Evolutionary conservation across 1,140 invertebrate species (phyloP), one percentile per base, ranked within the genome.

Genomic region (Piezodorus guildinii): DNA sequence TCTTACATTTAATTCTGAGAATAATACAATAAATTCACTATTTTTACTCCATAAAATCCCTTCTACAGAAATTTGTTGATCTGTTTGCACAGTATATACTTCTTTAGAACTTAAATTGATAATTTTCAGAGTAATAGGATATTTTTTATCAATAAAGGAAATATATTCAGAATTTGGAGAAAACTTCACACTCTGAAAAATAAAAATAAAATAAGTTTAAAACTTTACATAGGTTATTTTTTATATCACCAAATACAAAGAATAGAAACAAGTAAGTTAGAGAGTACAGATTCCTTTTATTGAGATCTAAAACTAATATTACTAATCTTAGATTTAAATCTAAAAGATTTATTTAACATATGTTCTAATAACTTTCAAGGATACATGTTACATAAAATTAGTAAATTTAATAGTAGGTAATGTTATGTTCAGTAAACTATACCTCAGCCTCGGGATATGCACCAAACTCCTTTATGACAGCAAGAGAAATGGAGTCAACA

Each of bases 361-460:
- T 39, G 34, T 39, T 39, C 34, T 39, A 39, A 39, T 39, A 39
- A 39, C 34, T 39, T 39, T 39, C 34, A 39, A 39, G 34, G 9
- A 39, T 10, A 39, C 34, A 39, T 39, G 34, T 39, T 39, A 10
- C 9, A 30, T 30, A 39, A 39, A 39, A 39, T 12, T 39, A 10
- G 34, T 12, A 39, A 39, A 39, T 39, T 39, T 10, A 39, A 39
- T 39, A 39, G 34, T 17, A 49, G n/a, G n/a, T n/a, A n/a, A n/a
- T 49, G 23, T 23, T 25, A 56, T 56, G 52, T 56, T 21, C 5
- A n/a, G 52, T 23, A 56, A 23, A 25, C 14, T 56, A 23, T 56
- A 56, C 52, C 21, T 56, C 17, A 56, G 52, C 52, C 52, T 56
- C 52, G 52, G 52, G 52, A 56, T 56, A 56, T 56, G 52, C 14